phyloP scores from a whole-genome alignment of 2,888 invertebrate species.

The Heliconius ismenius region DNA sequence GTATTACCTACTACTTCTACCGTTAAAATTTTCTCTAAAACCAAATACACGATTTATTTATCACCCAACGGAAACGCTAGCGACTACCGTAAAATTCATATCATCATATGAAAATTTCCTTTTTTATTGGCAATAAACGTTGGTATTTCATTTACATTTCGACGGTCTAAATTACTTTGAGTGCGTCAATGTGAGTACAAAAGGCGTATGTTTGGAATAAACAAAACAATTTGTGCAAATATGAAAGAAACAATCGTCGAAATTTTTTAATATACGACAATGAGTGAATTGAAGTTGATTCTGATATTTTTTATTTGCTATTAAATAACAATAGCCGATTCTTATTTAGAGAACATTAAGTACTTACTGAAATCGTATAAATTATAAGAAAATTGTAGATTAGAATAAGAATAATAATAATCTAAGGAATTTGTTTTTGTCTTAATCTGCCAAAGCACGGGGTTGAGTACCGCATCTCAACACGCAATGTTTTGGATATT shows the following conservation, averaged over 20 bases:
- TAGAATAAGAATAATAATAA: too few relatives aligned
- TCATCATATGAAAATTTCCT: conserved; percentile 1
- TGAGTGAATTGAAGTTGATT: not conserved
- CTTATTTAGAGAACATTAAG: too few relatives aligned
- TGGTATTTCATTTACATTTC: conserved; percentile 12
- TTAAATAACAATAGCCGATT: not conserved
- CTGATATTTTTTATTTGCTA: not conserved
- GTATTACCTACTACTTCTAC: too few relatives aligned
- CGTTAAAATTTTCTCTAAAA: not conserved
- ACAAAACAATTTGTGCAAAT: conserved; percentile 10
- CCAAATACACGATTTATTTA: not conserved
- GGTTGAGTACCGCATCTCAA: too few relatives aligned
- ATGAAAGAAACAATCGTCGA: not conserved
- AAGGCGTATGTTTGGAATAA: conserved; percentile 7
- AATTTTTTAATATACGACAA: not conserved
- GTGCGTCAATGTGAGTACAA: conserved; percentile 10
- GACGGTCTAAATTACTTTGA: conserved; percentile 6
- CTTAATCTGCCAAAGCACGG: too few relatives aligned
- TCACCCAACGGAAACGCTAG: not conserved
- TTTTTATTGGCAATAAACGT: conserved; percentile 5
- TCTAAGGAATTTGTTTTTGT: too few relatives aligned
- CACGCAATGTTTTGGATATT: too few relatives aligned
- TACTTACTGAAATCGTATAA: too few relatives aligned
- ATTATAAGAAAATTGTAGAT: too few relatives aligned
- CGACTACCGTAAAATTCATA: conserved; percentile 11